A percentile compares a stretch with the other conserved stretches of the same genome.
These are phyloP conservation scores for Urocolius indicus DNA, from an alignment of 2,113 vertebrate species.

Conservation along the genomic window DNA sequence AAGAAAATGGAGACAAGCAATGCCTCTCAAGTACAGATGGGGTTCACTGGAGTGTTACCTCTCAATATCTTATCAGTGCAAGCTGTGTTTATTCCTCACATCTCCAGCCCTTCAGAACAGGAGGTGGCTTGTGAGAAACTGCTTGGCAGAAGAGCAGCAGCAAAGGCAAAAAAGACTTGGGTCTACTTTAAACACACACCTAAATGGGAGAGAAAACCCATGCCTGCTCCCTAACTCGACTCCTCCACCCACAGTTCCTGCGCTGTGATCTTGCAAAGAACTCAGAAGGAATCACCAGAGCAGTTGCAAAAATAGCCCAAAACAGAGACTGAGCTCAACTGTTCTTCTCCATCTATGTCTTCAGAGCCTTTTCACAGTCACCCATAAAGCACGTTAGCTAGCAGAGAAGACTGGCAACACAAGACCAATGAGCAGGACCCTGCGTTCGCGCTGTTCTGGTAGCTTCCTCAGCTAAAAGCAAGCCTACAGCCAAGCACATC, in stretches of 20 bases:
- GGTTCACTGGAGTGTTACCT: not conserved
- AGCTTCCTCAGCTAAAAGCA: not conserved
- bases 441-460: not conserved
- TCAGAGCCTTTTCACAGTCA: not conserved
- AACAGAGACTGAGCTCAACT: not conserved
- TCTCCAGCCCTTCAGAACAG: not conserved
- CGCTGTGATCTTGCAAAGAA: not conserved
- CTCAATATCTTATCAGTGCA: not conserved
- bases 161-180: not conserved
- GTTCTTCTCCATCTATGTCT: not conserved
- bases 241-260: not conserved
- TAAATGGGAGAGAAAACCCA: not conserved
- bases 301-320: not conserved
- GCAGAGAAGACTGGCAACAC: not conserved
- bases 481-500: not conserved
- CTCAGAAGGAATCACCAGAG: not conserved
- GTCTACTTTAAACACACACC: not conserved
- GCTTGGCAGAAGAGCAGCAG: not conserved
- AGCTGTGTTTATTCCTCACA: not conserved
- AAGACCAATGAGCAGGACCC: not conserved
- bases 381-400: not conserved
- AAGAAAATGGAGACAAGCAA: not conserved
- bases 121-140: not conserved
- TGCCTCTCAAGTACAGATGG: not conserved
- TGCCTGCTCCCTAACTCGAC: not conserved